Percentiles rank a stretch among this genome's conserved stretches.
Evolutionary conservation across 2,797 vertebrate species (phyloP).

Genomic region (Poecile montanus): DNA sequence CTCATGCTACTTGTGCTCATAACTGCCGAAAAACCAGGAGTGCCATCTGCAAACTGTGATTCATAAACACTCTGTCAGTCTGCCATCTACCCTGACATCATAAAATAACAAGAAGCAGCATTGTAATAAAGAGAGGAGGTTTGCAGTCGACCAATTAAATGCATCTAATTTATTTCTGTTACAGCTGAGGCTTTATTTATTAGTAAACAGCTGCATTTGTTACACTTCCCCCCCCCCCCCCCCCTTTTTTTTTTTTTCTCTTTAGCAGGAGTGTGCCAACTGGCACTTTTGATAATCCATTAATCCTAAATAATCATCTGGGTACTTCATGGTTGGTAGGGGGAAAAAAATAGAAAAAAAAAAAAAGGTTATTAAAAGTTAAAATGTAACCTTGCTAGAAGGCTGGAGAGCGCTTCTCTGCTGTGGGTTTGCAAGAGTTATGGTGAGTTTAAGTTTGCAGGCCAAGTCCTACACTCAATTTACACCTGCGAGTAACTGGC

Average conservation of each 20-base stretch:
- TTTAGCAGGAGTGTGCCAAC: conserved; percentile 76
- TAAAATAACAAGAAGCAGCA: conserved; percentile 83
- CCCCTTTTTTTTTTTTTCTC: neutral
- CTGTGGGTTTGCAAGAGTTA: conserved; percentile 16
- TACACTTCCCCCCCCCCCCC: conserved; percentile 40
- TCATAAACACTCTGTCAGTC: conserved; percentile 86
- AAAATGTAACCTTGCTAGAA: conserved; percentile 65
- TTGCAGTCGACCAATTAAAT: conserved; percentile 84
- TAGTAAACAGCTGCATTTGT: conserved; percentile 86
- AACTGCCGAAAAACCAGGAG: conserved; percentile 81
- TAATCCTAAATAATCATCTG: conserved; percentile 83
- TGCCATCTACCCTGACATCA: conserved; percentile 85
- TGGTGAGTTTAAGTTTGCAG: neutral
- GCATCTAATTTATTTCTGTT: conserved; percentile 86
- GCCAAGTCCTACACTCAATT: conserved; percentile 21
- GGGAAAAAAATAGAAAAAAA: neutral
- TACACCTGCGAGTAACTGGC: neutral
- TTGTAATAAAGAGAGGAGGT: conserved; percentile 83
- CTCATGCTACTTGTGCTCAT: conserved; percentile 80
- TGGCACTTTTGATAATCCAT: conserved; percentile 82
- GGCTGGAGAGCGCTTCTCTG: neutral
- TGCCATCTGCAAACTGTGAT: conserved; percentile 88
- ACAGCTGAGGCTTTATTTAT: conserved; percentile 89
- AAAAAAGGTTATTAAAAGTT: conserved; percentile 67
- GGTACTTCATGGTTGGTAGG: conserved; percentile 62